These are phyloP conservation scores for Leptosomus discolor DNA, from an alignment of 2,113 vertebrate species.

Conservation along the genomic window DNA sequence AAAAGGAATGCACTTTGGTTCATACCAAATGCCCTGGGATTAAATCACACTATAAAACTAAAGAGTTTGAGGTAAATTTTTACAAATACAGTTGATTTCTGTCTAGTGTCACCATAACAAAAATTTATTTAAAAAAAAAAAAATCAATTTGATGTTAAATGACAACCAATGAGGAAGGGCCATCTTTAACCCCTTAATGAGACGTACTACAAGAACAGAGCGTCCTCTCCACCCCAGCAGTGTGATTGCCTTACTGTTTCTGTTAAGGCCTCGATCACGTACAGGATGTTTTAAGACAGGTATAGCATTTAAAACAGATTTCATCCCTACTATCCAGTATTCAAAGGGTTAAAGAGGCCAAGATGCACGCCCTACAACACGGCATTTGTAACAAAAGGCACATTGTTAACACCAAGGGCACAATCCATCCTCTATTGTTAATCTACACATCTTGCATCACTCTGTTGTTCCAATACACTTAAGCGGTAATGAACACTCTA, in stretches of 20 bases:
- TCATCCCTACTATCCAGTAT: conserved; percentile 54
- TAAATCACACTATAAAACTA: conserved; percentile 83
- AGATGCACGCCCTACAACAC: conserved; percentile 71
- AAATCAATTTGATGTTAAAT: conserved; percentile 74
- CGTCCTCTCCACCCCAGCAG: conserved; percentile 37
- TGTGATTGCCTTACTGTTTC: conserved; percentile 72
- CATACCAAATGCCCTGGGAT: conserved; percentile 97
- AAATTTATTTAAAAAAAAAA: conserved; percentile 59
- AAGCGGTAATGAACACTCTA: conserved; percentile 60
- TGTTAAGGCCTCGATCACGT: conserved; percentile 74
- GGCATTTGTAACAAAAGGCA: conserved; percentile 90
- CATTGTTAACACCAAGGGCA: conserved; percentile 88
- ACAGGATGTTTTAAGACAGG: conserved; percentile 75
- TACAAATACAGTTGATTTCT: conserved; percentile 80
- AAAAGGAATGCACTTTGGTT: conserved; percentile 99
- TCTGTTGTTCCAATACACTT: conserved; percentile 62
- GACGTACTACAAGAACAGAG: conserved; percentile 41
- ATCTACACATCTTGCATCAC: conserved; percentile 69
- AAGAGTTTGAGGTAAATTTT: conserved; percentile 84
- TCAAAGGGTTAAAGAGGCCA: conserved; percentile 76
- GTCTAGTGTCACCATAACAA: conserved; percentile 75
- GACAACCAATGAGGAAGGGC: conserved; percentile 71
- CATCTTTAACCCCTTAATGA: conserved; percentile 72
- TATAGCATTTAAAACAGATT: conserved; percentile 63
- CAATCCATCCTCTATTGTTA: conserved; percentile 75